A percentile compares a stretch with the other conserved stretches of the same genome.
These are phyloP conservation scores for Aporophyla lueneburgensis DNA, from an alignment of 2,888 invertebrate species.

Conservation along the genomic window DNA sequence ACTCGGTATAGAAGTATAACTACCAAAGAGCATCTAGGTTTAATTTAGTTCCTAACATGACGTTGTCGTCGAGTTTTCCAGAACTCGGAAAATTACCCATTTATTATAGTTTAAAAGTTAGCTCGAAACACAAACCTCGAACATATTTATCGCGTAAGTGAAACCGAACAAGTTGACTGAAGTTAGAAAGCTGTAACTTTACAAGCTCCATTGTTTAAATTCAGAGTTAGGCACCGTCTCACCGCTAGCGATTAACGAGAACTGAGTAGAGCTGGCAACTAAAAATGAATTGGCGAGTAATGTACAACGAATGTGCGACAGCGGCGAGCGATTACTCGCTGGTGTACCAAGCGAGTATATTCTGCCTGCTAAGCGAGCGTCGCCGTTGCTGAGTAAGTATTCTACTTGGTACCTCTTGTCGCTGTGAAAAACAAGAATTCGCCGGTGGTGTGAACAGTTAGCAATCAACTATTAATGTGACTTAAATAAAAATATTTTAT, in stretches of 20 bases:
- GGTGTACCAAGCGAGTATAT: neutral
- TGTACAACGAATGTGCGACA: too few species aligned
- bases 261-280: neutral
- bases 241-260: neutral
- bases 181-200: constrained; percentile 76
- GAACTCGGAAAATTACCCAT: constrained; percentile 39
- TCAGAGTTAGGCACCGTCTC: constrained; percentile 63
- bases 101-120: constrained; percentile 40
- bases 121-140: constrained; percentile 49
- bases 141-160: constrained; percentile 63
- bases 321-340: neutral
- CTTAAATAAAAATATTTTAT: too few species aligned
- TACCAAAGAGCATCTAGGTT: constrained; percentile 6
- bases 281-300: too few species aligned
- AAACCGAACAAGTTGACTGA: constrained; percentile 71
- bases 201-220: constrained; percentile 79
- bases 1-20: neutral
- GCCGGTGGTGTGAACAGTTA: neutral
- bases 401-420: neutral
- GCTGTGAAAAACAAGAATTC: neutral
- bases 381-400: too few species aligned
- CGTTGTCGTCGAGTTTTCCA: constrained; percentile 13
- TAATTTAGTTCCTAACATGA: neutral
- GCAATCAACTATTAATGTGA: neutral
- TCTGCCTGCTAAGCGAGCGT: neutral